Base-by-base conservation (phyloP, 2,113 vertebrate species). In the Alexandromys fortis region DNA sequence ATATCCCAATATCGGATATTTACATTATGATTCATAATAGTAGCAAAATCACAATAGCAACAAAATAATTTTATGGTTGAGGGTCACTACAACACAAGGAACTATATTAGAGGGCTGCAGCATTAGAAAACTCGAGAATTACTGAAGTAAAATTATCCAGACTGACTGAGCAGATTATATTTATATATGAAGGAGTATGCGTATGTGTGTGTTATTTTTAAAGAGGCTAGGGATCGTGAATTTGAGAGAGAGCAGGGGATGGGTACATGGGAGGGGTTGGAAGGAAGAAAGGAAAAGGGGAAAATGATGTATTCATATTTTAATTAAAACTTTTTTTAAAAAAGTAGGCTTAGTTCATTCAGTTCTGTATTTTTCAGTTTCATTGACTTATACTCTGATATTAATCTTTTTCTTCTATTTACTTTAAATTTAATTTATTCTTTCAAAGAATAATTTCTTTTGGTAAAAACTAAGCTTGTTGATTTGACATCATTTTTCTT, bases 381-480 rank as follows among this genome's bases (percentile, higher is more conserved):
- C 38, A 52, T 49, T 76, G 45, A 77, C 67, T 76, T 86, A 14
- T 4, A 67, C 45, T 85, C 38, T 86, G 70, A 52, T 30, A 67
- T 55, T 65, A 61, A 73, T 67, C 35, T 10, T 77, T 86, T 92
- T 77, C 55, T 86, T 67, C 33, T 14, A 42, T 12, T 76, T 49
- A 52, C 70, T 83, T 75, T 65, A n/a, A 22, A 33, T 77, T 86
- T 86, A 86, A 86, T 92, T 33, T 86, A 47, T 55, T 86, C 72
- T 92, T 86, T 92, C 63, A 70, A 55, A 85, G 35, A 49, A 75
- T 24, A 76, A 38, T n/a, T 76, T 92, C 70, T 86, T 77, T 38
- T 77, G 58, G 47, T 33, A 12, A 86, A 86, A 86, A 63, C 61
- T 77, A 92, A 86, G 33, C 49, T 86, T 49, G 75, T n/a, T 76